Percentiles rank a stretch among this genome's conserved stretches.
Conservation (phyloP, 2,797 vertebrate genomes). For the Gymnothorax reevesii region DNA sequence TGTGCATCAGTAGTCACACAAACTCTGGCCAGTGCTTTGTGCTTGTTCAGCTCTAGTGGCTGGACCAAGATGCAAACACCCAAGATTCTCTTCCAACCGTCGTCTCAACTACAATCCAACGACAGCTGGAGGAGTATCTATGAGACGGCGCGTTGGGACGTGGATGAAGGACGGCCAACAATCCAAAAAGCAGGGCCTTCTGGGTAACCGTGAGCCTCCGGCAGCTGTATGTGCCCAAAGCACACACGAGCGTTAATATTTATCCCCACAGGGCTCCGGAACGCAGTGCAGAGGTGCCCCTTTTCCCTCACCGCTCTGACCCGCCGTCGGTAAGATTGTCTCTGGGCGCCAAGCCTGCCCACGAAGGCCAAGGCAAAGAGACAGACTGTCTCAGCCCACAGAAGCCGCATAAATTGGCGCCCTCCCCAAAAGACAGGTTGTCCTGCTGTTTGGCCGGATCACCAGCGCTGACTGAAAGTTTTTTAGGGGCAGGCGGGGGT, state of each 20-base stretch:
- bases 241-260: conserved; percentile 54
- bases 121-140: background rate
- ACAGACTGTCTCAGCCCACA: conserved; percentile 71
- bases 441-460: conserved; percentile 42
- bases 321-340: conserved; percentile 52
- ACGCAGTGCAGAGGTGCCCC: conserved; percentile 62
- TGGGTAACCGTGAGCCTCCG: conserved; percentile 55
- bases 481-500: background rate
- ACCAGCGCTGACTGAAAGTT: conserved; percentile 23
- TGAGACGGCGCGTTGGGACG: background rate
- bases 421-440: conserved; percentile 66
- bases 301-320: conserved; percentile 68
- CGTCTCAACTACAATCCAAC: background rate
- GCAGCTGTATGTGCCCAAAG: conserved; percentile 38
- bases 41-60: background rate
- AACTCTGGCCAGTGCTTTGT: background rate
- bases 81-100: background rate
- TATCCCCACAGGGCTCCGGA: conserved; percentile 48
- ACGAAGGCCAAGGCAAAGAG: conserved; percentile 61
- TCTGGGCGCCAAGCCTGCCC: background rate
- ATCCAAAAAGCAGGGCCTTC: conserved; percentile 62
- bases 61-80: background rate
- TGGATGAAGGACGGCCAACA: conserved; percentile 48
- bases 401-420: conserved; percentile 70
- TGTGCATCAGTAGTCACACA: conserved; percentile 7